Evolutionary conservation across 2,888 invertebrate species (phyloP).

Genomic region (Cylloceria caligata): DNA sequence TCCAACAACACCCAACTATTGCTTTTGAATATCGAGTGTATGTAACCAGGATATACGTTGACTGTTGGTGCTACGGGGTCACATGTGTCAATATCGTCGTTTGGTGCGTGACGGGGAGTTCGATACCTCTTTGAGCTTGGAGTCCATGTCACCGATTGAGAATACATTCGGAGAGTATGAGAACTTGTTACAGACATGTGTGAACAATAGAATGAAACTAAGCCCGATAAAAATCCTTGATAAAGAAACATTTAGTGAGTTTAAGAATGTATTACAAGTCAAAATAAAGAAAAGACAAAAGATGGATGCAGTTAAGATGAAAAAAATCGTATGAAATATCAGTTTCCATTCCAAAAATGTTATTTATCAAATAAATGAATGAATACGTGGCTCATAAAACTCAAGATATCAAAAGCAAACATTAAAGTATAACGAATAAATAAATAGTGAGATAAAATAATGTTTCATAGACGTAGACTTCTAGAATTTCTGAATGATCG

Average conservation of each 20-base stretch:
- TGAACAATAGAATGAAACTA: conserved; percentile 19
- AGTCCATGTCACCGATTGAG: conserved; percentile 35
- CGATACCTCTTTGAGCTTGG: conserved; percentile 50
- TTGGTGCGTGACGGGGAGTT: conserved; percentile 38
- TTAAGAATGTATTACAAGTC: not conserved
- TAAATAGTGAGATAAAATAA: not conserved
- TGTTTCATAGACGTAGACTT: not conserved
- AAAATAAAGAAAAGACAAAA: too few relatives aligned
- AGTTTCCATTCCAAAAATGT: too few relatives aligned
- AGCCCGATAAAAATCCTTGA: conserved; percentile 29
- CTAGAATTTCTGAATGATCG: not conserved
- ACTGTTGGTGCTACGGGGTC: conserved; percentile 13
- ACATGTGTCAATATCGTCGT: conserved; percentile 60
- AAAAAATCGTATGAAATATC: too few relatives aligned
- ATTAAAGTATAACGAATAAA: not conserved
- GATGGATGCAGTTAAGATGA: too few relatives aligned
- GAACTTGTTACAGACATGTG: conserved; percentile 1
- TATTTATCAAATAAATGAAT: too few relatives aligned
- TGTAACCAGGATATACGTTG: conserved; percentile 26
- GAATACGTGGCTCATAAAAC: too few relatives aligned
- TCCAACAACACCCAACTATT: conserved; percentile 63
- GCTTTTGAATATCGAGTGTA: conserved; percentile 65
- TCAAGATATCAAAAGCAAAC: not conserved
- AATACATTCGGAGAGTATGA: not conserved
- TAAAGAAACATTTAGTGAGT: not conserved